These are phyloP conservation scores for Halichoerus grypus DNA, from an alignment of 2,113 vertebrate genomes.

Conservation along the genomic window DNA sequence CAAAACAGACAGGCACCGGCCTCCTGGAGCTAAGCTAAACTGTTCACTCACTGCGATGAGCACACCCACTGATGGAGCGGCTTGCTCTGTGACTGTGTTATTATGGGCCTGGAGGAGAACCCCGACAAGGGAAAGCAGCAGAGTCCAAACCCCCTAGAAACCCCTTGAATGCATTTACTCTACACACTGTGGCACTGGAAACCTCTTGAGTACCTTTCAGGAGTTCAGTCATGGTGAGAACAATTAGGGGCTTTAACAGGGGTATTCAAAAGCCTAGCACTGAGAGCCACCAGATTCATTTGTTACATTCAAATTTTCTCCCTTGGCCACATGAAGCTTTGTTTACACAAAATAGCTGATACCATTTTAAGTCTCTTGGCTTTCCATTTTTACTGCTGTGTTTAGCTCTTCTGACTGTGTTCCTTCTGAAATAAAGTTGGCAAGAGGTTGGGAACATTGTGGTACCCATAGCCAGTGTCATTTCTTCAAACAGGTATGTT, in stretches of 20 bases:
- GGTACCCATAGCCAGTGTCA: not conserved
- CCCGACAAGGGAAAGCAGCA: slow-evolving; percentile 56
- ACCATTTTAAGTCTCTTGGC: slow-evolving; percentile 43
- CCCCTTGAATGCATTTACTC: slow-evolving; percentile 52
- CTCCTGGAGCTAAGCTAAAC: slow-evolving; percentile 53
- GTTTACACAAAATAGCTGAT: slow-evolving; percentile 69
- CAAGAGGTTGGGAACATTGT: not conserved
- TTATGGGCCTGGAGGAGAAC: slow-evolving; percentile 65
- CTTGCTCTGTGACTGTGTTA: slow-evolving; percentile 62
- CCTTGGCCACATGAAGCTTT: slow-evolving; percentile 68
- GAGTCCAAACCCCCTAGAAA: slow-evolving; percentile 56
- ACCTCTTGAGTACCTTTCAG: slow-evolving; percentile 69
- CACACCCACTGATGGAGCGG: not conserved
- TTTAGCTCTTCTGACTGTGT: slow-evolving; percentile 53
- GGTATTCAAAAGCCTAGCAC: slow-evolving; percentile 64
- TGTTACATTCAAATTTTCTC: slow-evolving; percentile 78
- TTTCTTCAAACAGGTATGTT: slow-evolving; percentile 16
- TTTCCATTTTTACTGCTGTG: slow-evolving; percentile 58
- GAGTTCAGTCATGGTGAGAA: slow-evolving; percentile 71
- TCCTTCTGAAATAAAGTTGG: slow-evolving; percentile 58
- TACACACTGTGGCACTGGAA: slow-evolving; percentile 56
- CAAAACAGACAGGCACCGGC: not conserved
- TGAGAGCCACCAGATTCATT: slow-evolving; percentile 59
- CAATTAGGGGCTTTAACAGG: slow-evolving; percentile 73
- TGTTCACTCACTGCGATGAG: not conserved